These are phyloP conservation scores for Geophilus truncorum DNA, from an alignment of 2,888 invertebrate genomes.

Conservation along the genomic window DNA sequence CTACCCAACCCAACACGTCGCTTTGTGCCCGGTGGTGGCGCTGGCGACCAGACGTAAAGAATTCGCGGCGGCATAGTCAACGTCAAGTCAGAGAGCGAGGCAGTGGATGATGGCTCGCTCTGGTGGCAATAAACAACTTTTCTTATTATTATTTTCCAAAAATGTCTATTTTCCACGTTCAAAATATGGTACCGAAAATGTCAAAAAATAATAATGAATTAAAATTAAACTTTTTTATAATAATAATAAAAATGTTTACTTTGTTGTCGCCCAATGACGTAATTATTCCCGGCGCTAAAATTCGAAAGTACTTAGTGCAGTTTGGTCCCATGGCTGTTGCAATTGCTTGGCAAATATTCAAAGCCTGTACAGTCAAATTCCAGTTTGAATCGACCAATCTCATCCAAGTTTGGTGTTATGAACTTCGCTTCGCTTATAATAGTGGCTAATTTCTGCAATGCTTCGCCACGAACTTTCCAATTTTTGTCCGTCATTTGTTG, in stretches of 20 bases:
- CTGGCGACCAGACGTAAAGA: too few species aligned
- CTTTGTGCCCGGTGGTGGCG: too few species aligned
- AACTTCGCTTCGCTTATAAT: slow-evolving; percentile 71
- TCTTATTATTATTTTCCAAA: too few species aligned
- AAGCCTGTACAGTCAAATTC: slow-evolving; percentile 76
- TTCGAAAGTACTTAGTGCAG: slow-evolving; percentile 70
- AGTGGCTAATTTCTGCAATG: slow-evolving; percentile 63
- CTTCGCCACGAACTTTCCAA: slow-evolving; percentile 83
- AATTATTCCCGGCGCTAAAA: slow-evolving; percentile 78
- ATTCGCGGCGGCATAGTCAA: too few species aligned
- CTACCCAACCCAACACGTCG: too few species aligned
- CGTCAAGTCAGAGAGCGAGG: too few species aligned
- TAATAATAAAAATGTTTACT: slow-evolving; percentile 57
- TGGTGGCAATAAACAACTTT: too few species aligned
- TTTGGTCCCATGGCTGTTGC: slow-evolving; percentile 77
- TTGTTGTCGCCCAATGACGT: slow-evolving; percentile 62
- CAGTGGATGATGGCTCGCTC: too few species aligned
- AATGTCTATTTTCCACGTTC: too few species aligned
- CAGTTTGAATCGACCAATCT: slow-evolving; percentile 86
- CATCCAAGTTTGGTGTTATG: slow-evolving; percentile 73
- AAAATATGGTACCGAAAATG: too few species aligned
- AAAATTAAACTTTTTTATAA: too few species aligned
- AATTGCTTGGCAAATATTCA: slow-evolving; percentile 75
- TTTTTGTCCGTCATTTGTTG: slow-evolving; percentile 80
- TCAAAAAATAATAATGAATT: too few species aligned